phyloP scores from a whole-genome alignment of 2,888 invertebrate species.

The Argynnis bischoffii region DNA sequence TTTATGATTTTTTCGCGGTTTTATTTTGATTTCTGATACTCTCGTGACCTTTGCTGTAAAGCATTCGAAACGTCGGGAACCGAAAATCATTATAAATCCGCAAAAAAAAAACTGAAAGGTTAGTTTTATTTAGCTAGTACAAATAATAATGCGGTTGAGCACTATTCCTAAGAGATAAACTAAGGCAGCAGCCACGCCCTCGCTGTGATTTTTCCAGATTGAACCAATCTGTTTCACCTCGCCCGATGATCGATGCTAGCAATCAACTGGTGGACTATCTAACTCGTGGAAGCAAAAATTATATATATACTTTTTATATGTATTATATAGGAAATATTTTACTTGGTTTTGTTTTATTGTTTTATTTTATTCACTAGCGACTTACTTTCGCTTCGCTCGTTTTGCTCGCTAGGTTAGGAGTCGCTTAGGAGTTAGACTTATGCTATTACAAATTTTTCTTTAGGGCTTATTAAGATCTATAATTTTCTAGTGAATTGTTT shows the following conservation, averaged over 20 bases:
- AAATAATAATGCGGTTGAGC: conserved; percentile 2
- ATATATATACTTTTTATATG: background rate
- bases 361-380: too few species aligned
- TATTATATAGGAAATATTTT: too few species aligned
- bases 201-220: conserved; percentile 71
- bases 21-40: background rate
- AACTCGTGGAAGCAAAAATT: background rate
- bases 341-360: too few species aligned
- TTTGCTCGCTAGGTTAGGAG: too few species aligned
- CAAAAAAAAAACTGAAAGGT: too few species aligned
- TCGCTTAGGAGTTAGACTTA: too few species aligned
- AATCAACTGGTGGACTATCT: conserved; percentile 29
- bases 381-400: too few species aligned
- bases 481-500: too few species aligned
- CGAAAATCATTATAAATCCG: too few species aligned
- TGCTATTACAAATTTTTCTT: too few species aligned
- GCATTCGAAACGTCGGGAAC: background rate
- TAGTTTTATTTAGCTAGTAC: background rate
- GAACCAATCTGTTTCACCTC: conserved; percentile 66
- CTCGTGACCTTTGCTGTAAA: background rate
- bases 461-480: too few species aligned
- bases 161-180: conserved; percentile 21
- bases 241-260: conserved; percentile 39
- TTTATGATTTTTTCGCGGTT: too few species aligned
- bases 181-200: conserved; percentile 51